Conservation (phyloP, 2,797 vertebrate genomes). For the Heliangelus exortis region DNA sequence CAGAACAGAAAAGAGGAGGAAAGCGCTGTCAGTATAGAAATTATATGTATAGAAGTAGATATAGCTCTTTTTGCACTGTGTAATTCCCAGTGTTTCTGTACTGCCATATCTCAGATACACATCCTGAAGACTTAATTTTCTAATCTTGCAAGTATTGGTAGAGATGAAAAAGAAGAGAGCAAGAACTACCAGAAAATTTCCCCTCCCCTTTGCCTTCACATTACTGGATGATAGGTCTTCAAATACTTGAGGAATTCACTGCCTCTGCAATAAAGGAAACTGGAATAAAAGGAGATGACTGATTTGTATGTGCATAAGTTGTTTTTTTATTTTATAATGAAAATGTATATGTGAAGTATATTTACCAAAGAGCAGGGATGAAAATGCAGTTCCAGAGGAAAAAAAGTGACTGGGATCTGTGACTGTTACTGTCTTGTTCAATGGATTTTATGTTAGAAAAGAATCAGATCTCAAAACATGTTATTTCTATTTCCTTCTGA, state of each 20-base stretch:
- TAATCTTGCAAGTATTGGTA: background rate
- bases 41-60: no score
- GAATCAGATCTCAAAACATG: background rate
- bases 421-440: background rate
- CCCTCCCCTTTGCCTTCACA: background rate
- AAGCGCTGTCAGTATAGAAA: background rate
- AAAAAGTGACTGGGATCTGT: background rate
- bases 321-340: background rate
- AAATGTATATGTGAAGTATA: background rate
- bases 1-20: background rate
- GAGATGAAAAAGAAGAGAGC: background rate
- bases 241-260: background rate
- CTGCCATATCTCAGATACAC: background rate
- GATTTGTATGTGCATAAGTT: background rate
- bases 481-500: constrained; percentile 2
- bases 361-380: background rate
- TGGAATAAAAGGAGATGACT: background rate
- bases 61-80: background rate
- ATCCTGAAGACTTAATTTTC: background rate
- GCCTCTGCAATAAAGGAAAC: background rate
- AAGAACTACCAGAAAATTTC: background rate
- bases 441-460: background rate
- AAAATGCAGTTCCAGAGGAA: background rate
- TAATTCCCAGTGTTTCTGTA: background rate
- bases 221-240: background rate